Evolutionary conservation across 2,113 vertebrate genomes (phyloP).

Genomic region (Prunella fulvescens): DNA sequence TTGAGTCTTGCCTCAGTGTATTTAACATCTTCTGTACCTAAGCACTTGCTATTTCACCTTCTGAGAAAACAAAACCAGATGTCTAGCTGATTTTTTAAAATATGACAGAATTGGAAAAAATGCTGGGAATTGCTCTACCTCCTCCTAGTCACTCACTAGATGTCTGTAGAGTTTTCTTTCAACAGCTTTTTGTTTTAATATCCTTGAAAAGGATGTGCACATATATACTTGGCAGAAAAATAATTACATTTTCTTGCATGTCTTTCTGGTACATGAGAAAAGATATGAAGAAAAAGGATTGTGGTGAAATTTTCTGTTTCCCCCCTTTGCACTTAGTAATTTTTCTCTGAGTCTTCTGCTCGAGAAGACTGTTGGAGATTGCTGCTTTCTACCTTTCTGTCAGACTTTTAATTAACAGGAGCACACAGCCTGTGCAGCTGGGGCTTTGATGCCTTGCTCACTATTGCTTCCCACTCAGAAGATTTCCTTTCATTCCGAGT

Average conservation of each 20-base stretch:
- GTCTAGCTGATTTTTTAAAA: neutral
- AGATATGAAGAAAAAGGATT: neutral
- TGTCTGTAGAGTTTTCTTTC: neutral
- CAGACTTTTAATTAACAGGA: conserved; percentile 43
- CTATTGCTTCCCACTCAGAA: conserved; percentile 25
- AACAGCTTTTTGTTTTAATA: neutral
- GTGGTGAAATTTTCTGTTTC: neutral
- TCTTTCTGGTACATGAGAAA: neutral
- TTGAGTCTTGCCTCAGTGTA: neutral
- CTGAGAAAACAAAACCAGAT: neutral
- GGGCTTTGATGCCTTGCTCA: conserved; percentile 33
- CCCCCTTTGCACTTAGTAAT: neutral
- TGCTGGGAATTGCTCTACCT: neutral
- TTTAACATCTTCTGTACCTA: neutral
- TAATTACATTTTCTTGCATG: neutral
- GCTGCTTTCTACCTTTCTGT: conserved; percentile 30
- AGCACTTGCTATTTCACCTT: neutral
- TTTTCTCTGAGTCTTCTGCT: neutral
- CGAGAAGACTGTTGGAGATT: neutral
- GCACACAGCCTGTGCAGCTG: neutral
- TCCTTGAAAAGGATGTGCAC: neutral
- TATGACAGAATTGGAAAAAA: neutral
- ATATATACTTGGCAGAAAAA: neutral
- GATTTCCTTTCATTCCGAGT: conserved; percentile 68
- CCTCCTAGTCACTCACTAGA: neutral